Conservation (phyloP, 2,888 invertebrate species). For the Tetragonisca angustula region DNA sequence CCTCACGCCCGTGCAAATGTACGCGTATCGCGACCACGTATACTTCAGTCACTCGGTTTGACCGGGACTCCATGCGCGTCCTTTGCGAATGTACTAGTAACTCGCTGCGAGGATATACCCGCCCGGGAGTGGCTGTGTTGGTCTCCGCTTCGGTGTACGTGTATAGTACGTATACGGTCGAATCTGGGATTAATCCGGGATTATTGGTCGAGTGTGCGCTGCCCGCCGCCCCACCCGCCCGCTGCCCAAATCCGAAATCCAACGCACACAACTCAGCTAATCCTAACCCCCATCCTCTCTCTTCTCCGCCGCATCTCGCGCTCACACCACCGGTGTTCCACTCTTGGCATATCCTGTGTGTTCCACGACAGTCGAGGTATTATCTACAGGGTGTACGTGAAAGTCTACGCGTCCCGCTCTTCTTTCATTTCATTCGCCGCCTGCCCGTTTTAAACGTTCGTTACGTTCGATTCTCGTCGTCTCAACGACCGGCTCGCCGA, state of each 20-base stretch:
- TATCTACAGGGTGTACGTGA: slow-evolving; percentile 70
- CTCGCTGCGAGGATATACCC: slow-evolving; percentile 24
- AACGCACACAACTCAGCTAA: slow-evolving; percentile 82
- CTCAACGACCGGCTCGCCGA: not conserved
- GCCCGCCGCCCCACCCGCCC: slow-evolving; percentile 69
- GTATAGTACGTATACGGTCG: slow-evolving; percentile 60
- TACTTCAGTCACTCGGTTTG: slow-evolving; percentile 65
- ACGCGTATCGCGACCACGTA: slow-evolving; percentile 9
- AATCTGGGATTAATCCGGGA: slow-evolving; percentile 81
- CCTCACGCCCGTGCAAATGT: not conserved
- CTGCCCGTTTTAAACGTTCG: not conserved
- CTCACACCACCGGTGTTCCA: slow-evolving; percentile 54
- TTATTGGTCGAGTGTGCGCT: slow-evolving; percentile 80
- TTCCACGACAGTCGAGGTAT: slow-evolving; percentile 62
- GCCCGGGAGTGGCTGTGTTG: not conserved
- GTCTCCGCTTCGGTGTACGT: slow-evolving; percentile 15
- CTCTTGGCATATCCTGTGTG: slow-evolving; percentile 64
- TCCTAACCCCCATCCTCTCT: slow-evolving; percentile 72
- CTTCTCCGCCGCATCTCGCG: slow-evolving; percentile 27
- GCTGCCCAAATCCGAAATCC: slow-evolving; percentile 82
- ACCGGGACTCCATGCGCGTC: slow-evolving; percentile 64
- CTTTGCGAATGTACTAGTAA: slow-evolving; percentile 31
- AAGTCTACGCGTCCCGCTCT: slow-evolving; percentile 30
- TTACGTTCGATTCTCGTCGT: not conserved
- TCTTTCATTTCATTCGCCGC: not conserved